Conservation (phyloP, 2,797 vertebrate species). For the Microctenopoma stevenorrisi region DNA sequence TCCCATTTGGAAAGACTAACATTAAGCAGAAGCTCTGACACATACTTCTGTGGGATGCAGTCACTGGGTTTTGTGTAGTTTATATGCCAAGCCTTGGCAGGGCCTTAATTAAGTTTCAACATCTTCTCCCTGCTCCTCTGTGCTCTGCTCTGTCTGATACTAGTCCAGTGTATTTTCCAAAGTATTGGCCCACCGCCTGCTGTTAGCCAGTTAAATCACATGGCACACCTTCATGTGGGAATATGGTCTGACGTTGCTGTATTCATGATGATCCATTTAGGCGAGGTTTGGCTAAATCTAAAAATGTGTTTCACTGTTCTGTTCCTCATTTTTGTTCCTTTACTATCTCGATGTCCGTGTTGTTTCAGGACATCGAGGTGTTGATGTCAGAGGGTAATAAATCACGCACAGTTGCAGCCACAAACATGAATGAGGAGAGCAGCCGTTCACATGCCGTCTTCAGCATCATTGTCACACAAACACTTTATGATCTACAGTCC, state of each 20-base stretch:
- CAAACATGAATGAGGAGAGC: slow-evolving; percentile 99
- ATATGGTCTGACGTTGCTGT: slow-evolving; percentile 32
- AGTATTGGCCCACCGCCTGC: slow-evolving; percentile 19
- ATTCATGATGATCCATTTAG: slow-evolving; percentile 26
- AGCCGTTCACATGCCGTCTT: slow-evolving; percentile 98
- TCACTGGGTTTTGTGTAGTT: slow-evolving; percentile 50
- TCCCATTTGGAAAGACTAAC: slow-evolving; percentile 28
- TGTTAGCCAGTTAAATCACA: slow-evolving; percentile 50
- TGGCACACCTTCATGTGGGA: slow-evolving; percentile 24
- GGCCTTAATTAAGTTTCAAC: slow-evolving; percentile 70
- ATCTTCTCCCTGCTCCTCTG: slow-evolving; percentile 74
- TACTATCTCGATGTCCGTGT: slow-evolving; percentile 3
- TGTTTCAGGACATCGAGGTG: slow-evolving; percentile 93
- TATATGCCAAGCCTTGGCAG: slow-evolving; percentile 68
- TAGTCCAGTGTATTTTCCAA: slow-evolving; percentile 53
- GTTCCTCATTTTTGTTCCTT: not conserved
- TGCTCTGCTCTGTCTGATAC: slow-evolving; percentile 50
- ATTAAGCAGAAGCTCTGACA: slow-evolving; percentile 35
- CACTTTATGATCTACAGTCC: slow-evolving; percentile 92
- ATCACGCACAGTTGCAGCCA: slow-evolving; percentile 96
- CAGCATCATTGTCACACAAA: slow-evolving; percentile 97
- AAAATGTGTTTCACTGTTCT: not conserved
- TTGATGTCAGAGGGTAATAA: slow-evolving; percentile 99
- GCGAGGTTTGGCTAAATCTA: slow-evolving; percentile 5
- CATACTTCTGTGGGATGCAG: slow-evolving; percentile 52